Conservation (phyloP, 2,797 vertebrate genomes). For the Toxotes lorentzi region DNA sequence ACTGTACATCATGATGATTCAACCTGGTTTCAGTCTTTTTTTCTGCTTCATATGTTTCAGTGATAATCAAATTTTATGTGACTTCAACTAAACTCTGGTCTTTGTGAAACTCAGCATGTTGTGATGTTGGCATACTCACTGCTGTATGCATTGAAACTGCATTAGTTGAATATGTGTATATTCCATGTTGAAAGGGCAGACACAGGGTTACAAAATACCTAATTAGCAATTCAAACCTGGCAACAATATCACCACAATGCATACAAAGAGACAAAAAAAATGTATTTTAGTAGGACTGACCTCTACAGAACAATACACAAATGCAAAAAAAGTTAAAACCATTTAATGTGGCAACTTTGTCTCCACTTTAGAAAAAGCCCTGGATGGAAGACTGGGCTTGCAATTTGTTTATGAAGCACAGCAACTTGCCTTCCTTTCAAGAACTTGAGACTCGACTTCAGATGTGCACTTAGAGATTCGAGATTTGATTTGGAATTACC, state of each 20-base stretch:
- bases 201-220: neutral
- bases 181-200: neutral
- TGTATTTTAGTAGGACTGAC: neutral
- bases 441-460: conserved; percentile 5
- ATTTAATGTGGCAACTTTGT: neutral
- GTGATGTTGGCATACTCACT: conserved; percentile 1
- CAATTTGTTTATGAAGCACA: neutral
- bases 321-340: neutral
- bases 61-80: conserved; percentile 64
- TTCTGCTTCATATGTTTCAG: conserved; percentile 57
- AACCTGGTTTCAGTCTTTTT: conserved; percentile 45
- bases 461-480: conserved; percentile 12
- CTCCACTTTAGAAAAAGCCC: conserved; percentile 6
- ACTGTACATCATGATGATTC: conserved; percentile 53
- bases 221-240: conserved; percentile 16
- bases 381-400: neutral
- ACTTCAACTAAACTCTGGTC: conserved; percentile 49
- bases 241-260: neutral
- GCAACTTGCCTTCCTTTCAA: neutral
- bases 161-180: conserved; percentile 15
- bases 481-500: conserved; percentile 22
- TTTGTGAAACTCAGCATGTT: conserved; percentile 46
- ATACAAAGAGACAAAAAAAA: neutral
- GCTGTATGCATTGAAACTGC: neutral
- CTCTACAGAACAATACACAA: neutral